Base-by-base conservation (phyloP, 92 coral and sea anemone species). In the Pocillopora meandrina region DNA sequence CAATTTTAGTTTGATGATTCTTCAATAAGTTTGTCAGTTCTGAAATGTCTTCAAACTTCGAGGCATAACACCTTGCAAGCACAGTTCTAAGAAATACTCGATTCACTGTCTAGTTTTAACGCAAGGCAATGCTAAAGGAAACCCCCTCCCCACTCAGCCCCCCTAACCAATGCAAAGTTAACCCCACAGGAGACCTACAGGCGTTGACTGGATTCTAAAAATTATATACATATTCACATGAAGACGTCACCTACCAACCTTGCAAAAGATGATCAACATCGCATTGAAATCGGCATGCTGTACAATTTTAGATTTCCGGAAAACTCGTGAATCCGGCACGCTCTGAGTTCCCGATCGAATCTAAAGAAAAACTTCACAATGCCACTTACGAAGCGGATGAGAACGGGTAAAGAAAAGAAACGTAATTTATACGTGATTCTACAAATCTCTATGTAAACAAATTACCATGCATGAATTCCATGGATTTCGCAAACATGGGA, bases 231-330 rank as follows among this genome's bases (percentile, higher is more conserved):
- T 81, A 81, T 81, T 60, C 73, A 81, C 85, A 81, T 19, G 61
- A 18, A 13, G 3, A 81, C 77, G 78, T 81, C 85, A 81, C 59
- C 61, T 55, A 59, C 76, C 58, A 81, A 80, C 70, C 19, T 60
- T 81, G 71, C 77, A 36, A 71, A 59, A 42, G 70, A 81, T 81
- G 77, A 31, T 81, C 85, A 81, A 70, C 85, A 81, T 81, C 85
- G 60, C 75, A 20, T 7, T 18, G 4, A 17, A 56, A 55, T 21
- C 62, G 36, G 36, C 66, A 60, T 59, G 77, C 77, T 81, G 77
- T 17, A 61, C 70, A 81, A 71, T 81, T 61, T 70, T 71, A 70
- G 56, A 70, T 20, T 81, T 81, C 85, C 85, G 85, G 85, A 67
- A 67, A 70, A 26, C 71, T 15, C 56, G 66, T 23, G 70, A 81